Evolutionary conservation across 2,888 invertebrate genomes (phyloP), one percentile per base, ranked within the genome.

Genomic region (Rotaria sp.): DNA sequence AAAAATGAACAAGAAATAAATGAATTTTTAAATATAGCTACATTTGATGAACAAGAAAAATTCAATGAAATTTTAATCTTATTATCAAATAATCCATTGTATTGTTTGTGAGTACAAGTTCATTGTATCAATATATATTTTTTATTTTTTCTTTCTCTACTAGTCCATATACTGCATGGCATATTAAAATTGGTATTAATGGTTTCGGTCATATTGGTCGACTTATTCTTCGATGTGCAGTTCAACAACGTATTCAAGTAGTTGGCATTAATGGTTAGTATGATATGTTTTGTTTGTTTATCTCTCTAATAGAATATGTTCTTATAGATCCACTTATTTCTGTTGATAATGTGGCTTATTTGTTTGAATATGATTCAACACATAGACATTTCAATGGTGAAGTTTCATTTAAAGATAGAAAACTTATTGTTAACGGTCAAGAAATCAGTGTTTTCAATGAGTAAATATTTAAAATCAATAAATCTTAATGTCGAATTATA

Each of bases 311-410:
- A 50, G 15, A 10, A 50, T 18, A 50, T 50, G 18, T 18, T 1
- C 18, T 18, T 50, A 50, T 1, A 50, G 86, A 86, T 75, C 86
- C 86, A 80, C 85, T 85, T 38, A 86, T 86, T 38, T 55, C 85
- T 24, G 75, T 85, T 50, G 86, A 86, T 52, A 85, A 86, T 59
- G 85, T 86, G 92, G 92, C 96, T 75, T 98, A 99, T 93, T 94
- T 98, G 93, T 95, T 98, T 93, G 2, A 50, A 50, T 18, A 50
- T 15, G 18, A 50, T 50, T 50, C 50, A 50, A 50, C 50, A 50
- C 50, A 95, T 91, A 97, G 98, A 86, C 94, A 94, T 90, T 98
- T 95, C 94, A 95, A 96, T 92, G 96, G 97, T 85, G 94, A 94
- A 88, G 94, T 98, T 87, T 93, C 93, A 86, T 93, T 94, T 85